Evolutionary conservation across 2,888 invertebrate genomes (phyloP), one percentile per base, ranked within the genome.

Genomic region (Electrophaes corylata): DNA sequence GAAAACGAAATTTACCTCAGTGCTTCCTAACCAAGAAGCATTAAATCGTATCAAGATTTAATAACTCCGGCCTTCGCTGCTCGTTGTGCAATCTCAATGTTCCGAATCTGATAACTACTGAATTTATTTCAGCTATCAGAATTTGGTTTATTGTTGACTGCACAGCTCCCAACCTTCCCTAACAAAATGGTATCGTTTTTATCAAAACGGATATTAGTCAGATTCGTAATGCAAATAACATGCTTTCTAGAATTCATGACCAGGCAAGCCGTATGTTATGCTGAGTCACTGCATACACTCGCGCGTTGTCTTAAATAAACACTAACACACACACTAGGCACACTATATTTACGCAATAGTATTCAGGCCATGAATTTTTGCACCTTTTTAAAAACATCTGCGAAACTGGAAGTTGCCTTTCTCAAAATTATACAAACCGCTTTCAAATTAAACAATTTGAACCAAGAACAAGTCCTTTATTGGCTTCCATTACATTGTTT

Each of bases 11-110:
- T 80, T 76, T 73, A 69, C 69, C 64, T 70, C 39, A 29, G 33
- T 70, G 73, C 72, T 77, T 75, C 70, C 70, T 69, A 76, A 80
- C 75, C 75, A 76, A 74, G 80, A 80, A 80, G 76, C 76, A 72
- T 78, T 78, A 71, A 77, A 73, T 73, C 72, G 69, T 74, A 76
- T 75, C 66, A 73, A 72, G 74, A 75, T 75, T 73, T 78, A 75
- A 79, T 77, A 77, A 75, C 59, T 57, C 19, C 41, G 68, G 68
- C 70, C 73, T 74, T 72, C 68, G 64, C 39, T 20, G 55, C 52
- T 74, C 62, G 58, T 76, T 79, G 71, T 66, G 75, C 67, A 75
- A 73, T 72, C 56, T 59, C 51, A 65, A 67, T 69, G 61, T 26
- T 59, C 48, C 47, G 50, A 54, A 58, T 49, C 49, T 46, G 31